These are phyloP conservation scores for Scaptomyza tumidula DNA, from an alignment of 2,888 invertebrate genomes.

Conservation along the genomic window DNA sequence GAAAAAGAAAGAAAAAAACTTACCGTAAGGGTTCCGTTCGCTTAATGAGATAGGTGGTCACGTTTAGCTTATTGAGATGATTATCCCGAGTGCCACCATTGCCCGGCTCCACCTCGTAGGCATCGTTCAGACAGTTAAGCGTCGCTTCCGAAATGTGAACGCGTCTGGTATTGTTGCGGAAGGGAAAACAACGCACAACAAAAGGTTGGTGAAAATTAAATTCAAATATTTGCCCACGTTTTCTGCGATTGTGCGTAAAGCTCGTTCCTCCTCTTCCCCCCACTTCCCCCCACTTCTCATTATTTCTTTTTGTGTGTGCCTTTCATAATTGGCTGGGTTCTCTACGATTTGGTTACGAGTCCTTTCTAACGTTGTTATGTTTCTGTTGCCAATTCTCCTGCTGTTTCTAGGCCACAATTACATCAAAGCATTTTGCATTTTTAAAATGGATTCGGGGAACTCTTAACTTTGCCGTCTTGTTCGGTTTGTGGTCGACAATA, in stretches of 20 bases:
- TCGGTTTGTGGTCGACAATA: slow-evolving; percentile 43
- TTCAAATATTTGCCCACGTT: slow-evolving; percentile 75
- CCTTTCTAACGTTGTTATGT: slow-evolving; percentile 8
- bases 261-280: slow-evolving; percentile 3
- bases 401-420: slow-evolving; percentile 67
- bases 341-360: slow-evolving; percentile 42
- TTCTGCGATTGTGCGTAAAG: slow-evolving; percentile 63
- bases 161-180: slow-evolving; percentile 86
- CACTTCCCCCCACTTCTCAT: neutral
- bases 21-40: slow-evolving; percentile 90
- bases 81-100: slow-evolving; percentile 92
- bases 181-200: slow-evolving; percentile 4
- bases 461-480: slow-evolving; percentile 55
- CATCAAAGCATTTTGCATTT: slow-evolving; percentile 75
- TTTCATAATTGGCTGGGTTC: slow-evolving; percentile 71
- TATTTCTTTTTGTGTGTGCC: slow-evolving; percentile 26
- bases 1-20: no score
- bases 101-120: slow-evolving; percentile 97
- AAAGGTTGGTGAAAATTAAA: slow-evolving; percentile 71
- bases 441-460: slow-evolving; percentile 51
- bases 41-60: slow-evolving; percentile 95
- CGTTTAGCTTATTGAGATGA: slow-evolving; percentile 93
- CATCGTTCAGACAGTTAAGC: slow-evolving; percentile 91
- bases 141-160: slow-evolving; percentile 98
- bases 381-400: slow-evolving; percentile 28